Evolutionary conservation across 1,140 invertebrate species (phyloP), one percentile per base, ranked within the genome.

Genomic region (Ips typographus): DNA sequence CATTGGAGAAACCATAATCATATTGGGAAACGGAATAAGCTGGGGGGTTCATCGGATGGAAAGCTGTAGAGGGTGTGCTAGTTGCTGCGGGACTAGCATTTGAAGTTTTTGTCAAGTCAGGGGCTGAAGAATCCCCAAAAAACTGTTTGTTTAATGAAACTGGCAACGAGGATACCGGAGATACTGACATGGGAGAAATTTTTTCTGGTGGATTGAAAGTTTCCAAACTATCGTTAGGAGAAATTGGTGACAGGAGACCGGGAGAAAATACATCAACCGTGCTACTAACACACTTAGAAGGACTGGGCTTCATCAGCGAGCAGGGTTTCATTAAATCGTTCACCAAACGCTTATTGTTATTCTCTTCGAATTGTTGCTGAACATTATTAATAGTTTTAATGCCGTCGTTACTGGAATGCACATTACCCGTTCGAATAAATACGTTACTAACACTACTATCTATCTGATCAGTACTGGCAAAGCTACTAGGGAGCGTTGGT

Each of bases 391-490:
- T 40, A 40, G 37, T 22, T 63, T 39, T 51, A 52, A 37, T 36
- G 36, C 2, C 36, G 53, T 43, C 47, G 7, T 55, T 36, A 56
- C 36, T 65, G 51, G 40, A 42, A n/a, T 39, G 22, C n/a, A 7
- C 38, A 4, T 62, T 39, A 62, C 47, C n/a, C 7, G 52, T 38
- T 22, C 2, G 22, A 62, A 5, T 64, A 53, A 8, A 55, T 55
- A 22, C 43, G 7, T 7, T 39, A 42, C 43, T 52, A 62, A 52
- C 6, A 42, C 40, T 65, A 42, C 40, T 65, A 66, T 43, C 43
- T 22, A 51, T 43, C 53, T 69, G 65, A 61, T 37, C 60, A 68
- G 68, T 75, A 70, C 64, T 73, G 47, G 51, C 65, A 68, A 68
- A 40, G 42, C 59, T 68, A 68, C 59, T 68, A 60, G 38, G 37